These are phyloP conservation scores for Nothura maculosa DNA, from an alignment of 2,797 vertebrate genomes.

Conservation along the genomic window DNA sequence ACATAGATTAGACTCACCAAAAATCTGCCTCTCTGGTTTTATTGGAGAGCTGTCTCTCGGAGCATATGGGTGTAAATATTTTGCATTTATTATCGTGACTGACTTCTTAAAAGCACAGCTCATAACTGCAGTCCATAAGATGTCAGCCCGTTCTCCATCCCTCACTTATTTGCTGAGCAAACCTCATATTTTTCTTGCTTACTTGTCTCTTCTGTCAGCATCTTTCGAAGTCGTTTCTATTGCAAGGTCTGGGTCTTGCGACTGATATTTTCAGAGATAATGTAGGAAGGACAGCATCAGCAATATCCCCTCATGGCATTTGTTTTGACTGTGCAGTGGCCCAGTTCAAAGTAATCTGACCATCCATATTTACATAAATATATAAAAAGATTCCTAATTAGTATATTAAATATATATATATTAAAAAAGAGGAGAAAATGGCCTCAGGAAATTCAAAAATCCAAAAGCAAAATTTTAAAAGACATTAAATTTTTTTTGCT, in stretches of 20 bases:
- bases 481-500: background rate
- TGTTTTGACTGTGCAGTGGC: background rate
- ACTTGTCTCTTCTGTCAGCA: background rate
- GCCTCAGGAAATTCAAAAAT: background rate
- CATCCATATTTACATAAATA: background rate
- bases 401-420: background rate
- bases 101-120: background rate
- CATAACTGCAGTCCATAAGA: background rate
- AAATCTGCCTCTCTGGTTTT: background rate
- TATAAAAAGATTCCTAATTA: background rate
- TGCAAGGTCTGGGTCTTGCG: background rate
- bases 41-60: background rate
- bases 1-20: background rate
- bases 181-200: background rate
- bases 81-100: background rate
- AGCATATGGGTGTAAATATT: background rate
- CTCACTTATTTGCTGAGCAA: background rate
- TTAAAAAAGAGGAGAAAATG: background rate
- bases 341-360: background rate
- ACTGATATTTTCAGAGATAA: background rate
- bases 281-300: background rate
- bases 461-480: background rate
- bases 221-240: background rate
- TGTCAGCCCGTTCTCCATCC: background rate
- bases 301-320: background rate